Conservation (phyloP, 2,113 vertebrate genomes). For the Garra rufa region DNA sequence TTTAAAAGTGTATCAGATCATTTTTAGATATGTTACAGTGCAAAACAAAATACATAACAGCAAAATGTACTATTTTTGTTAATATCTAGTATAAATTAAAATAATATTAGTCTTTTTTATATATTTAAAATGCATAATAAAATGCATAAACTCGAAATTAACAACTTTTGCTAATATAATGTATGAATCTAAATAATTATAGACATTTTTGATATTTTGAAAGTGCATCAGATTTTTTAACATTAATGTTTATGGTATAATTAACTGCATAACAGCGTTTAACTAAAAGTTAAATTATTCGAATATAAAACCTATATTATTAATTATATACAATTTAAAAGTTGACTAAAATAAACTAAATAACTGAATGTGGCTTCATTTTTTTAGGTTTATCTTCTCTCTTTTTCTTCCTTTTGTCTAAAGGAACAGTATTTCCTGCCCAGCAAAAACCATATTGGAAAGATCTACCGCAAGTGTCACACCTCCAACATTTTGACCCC, state of each 20-base stretch:
- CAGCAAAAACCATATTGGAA: slow-evolving; percentile 75
- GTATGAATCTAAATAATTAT: background rate
- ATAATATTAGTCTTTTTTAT: no score
- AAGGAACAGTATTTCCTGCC: slow-evolving; percentile 78
- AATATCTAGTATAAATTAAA: no score
- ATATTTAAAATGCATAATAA: no score
- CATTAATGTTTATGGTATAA: background rate
- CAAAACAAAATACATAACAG: background rate
- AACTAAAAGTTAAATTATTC: background rate
- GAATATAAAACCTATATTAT: background rate
- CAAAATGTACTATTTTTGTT: background rate
- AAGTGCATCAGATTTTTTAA: background rate
- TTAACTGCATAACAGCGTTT: background rate
- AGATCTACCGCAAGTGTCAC: slow-evolving; percentile 75
- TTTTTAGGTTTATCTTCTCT: no score
- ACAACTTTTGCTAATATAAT: background rate
- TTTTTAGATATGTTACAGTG: background rate
- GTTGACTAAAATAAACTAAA: no score
- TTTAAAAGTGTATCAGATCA: background rate
- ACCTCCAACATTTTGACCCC: slow-evolving; percentile 81
- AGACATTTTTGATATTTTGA: background rate
- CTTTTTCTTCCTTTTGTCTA: background rate
- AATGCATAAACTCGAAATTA: background rate
- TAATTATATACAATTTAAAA: background rate
- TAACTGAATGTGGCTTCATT: no score